Percentiles rank a stretch among this genome's conserved stretches.
Evolutionary conservation across 2,113 vertebrate genomes (phyloP).

Genomic region (Chelonoidis abingdonii): DNA sequence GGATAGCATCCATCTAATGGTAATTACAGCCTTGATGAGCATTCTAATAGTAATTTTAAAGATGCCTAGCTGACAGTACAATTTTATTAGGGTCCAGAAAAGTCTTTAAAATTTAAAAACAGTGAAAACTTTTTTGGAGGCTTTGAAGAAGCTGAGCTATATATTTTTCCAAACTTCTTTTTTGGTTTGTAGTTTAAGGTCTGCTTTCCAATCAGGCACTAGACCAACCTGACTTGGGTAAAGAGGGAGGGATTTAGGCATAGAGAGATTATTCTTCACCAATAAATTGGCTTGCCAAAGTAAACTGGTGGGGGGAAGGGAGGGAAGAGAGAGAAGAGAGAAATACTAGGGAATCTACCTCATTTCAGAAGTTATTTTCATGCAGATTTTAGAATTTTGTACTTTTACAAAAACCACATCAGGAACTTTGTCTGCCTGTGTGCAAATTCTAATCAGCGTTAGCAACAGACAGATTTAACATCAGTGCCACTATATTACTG

Average conservation of each 20-base stretch:
- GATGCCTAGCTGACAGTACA: not conserved
- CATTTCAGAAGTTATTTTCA: not conserved
- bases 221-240: not conserved
- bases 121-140: not conserved
- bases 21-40: not conserved
- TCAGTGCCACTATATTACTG: not conserved
- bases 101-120: not conserved
- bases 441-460: accelerated
- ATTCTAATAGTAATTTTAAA: not conserved
- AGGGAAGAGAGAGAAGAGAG: too few relatives aligned
- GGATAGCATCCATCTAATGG: not conserved
- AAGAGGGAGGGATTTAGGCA: not conserved
- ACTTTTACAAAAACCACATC: not conserved
- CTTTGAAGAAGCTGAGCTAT: not conserved
- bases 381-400: not conserved
- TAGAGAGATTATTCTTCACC: not conserved
- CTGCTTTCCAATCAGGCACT: not conserved
- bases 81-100: not conserved
- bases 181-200: not conserved
- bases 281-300: not conserved
- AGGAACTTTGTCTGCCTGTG: not conserved
- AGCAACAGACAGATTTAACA: not conserved
- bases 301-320: not conserved
- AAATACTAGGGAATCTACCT: not conserved
- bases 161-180: not conserved